These are phyloP conservation scores for Larimichthys polyactis DNA, from an alignment of 2,113 vertebrate genomes.

Conservation along the genomic window DNA sequence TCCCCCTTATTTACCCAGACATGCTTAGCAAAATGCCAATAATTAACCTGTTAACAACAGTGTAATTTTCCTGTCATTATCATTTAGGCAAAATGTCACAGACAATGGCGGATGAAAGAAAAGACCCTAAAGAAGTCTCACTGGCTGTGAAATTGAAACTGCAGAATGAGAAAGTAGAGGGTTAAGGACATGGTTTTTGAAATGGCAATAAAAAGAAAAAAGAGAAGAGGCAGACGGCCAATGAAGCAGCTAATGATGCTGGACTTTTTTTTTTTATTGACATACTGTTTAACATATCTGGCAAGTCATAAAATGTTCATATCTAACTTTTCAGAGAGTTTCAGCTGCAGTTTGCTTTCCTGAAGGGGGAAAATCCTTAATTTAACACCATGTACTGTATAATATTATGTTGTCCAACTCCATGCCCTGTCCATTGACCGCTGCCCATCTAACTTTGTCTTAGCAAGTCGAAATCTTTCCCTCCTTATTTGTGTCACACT, in stretches of 20 bases:
- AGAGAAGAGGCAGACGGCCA: not conserved
- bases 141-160: constrained; percentile 55
- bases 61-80: constrained; percentile 42
- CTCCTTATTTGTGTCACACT: no score
- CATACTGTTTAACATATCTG: no score
- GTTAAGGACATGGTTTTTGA: constrained; percentile 26
- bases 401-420: no score
- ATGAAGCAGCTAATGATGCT: constrained; percentile 35
- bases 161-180: constrained; percentile 13
- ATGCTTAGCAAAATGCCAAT: constrained; percentile 39
- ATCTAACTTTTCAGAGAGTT: no score
- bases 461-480: no score
- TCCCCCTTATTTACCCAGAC: constrained; percentile 33
- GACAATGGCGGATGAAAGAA: constrained; percentile 8
- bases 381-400: no score
- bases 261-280: no score
- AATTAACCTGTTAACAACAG: constrained; percentile 55
- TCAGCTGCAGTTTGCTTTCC: no score
- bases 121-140: constrained; percentile 14
- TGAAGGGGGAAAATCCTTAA: no score
- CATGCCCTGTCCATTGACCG: no score
- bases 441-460: no score
- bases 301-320: no score
- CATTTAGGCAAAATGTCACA: constrained; percentile 54
- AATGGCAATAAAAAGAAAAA: not conserved